A percentile compares a stretch with the other conserved stretches of the same genome.
These are phyloP conservation scores for Tetramorium bicarinatum DNA, from an alignment of 2,888 invertebrate genomes.

Conservation along the genomic window DNA sequence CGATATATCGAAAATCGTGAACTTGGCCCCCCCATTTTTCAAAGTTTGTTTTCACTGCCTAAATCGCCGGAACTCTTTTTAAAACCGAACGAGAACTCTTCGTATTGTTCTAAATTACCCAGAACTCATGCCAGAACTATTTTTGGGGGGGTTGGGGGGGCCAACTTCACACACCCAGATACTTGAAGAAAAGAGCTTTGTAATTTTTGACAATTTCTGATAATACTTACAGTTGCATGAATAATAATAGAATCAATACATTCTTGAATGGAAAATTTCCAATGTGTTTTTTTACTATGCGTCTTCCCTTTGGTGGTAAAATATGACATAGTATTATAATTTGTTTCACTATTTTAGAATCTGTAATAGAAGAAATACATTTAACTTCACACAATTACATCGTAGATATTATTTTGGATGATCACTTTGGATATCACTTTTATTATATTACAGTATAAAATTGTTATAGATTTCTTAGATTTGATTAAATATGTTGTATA, in stretches of 20 bases:
- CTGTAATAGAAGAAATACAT: neutral
- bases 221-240: conserved; percentile 11
- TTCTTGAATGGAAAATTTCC: conserved; percentile 13
- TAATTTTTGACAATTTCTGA: neutral
- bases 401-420: neutral
- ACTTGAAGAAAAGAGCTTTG: no score
- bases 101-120: no score
- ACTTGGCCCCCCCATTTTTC: no score
- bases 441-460: neutral
- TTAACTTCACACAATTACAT: neutral
- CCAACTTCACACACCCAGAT: no score
- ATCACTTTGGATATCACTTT: no score
- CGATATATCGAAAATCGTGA: no score
- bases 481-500: no score
- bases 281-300: neutral
- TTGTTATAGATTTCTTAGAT: neutral
- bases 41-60: no score
- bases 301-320: conserved; percentile 13
- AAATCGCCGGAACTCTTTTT: no score
- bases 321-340: neutral
- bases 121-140: no score
- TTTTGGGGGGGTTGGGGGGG: no score
- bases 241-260: conserved; percentile 8
- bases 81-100: no score
- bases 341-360: conserved; percentile 16